Percentiles rank a stretch among this genome's conserved stretches.
Conservation (phyloP, 2,888 invertebrate species). For the Eilema sororculum region DNA sequence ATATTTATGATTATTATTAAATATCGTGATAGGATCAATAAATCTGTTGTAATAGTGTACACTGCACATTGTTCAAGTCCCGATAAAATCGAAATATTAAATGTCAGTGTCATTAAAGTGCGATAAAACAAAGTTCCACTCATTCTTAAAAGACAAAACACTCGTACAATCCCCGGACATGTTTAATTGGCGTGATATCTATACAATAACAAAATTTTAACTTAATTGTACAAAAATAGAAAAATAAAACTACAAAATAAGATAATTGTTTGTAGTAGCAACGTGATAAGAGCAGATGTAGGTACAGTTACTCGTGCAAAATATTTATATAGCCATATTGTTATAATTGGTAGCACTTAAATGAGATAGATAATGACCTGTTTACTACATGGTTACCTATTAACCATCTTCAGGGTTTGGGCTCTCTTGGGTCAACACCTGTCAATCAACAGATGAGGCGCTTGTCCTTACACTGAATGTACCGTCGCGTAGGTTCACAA, state of each 20-base stretch:
- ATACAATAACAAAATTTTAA: constrained; percentile 9
- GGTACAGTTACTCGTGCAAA: constrained; percentile 19
- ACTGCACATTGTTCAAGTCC: background rate
- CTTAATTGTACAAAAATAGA: background rate
- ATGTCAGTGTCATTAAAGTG: constrained; percentile 5
- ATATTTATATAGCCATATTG: constrained; percentile 26
- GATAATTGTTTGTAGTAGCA: constrained; percentile 34
- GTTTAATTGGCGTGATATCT: constrained; percentile 12
- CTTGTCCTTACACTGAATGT: no score
- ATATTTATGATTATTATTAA: constrained; percentile 18
- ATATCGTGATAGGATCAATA: constrained; percentile 15
- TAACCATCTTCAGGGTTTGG: no score
- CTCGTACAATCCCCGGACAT: constrained; percentile 11
- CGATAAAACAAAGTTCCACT: background rate
- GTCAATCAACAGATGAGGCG: no score
- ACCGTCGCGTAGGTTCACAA: no score
- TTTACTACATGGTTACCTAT: no score
- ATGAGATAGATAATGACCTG: background rate
- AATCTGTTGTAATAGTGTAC: constrained; percentile 4
- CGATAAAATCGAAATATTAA: constrained; percentile 11
- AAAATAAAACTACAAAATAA: constrained; percentile 15
- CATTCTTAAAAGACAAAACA: constrained; percentile 4
- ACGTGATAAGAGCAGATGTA: constrained; percentile 21
- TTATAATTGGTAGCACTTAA: background rate
- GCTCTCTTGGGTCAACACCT: no score